Base-by-base conservation (phyloP, 2,888 invertebrate genomes). In the Seladonia tumulorum region DNA sequence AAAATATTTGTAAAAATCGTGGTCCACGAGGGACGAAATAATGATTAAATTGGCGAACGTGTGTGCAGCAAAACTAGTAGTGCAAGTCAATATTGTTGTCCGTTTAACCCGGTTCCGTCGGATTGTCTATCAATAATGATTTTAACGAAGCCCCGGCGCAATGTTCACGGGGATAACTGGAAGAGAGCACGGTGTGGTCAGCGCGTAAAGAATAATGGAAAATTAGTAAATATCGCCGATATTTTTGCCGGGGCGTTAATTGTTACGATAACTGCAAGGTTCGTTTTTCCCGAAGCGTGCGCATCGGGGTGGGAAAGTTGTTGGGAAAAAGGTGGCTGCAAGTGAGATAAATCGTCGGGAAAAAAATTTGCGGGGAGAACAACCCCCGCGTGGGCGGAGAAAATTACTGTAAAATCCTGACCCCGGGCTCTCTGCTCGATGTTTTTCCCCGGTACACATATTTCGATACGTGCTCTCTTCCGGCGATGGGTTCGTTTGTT, bases 171-270 rank as follows among this genome's bases (percentile, higher is more conserved):
- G 60, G 60, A 5, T 25, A 14, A 60, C 47, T 60, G 42, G 35
- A 35, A 42, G 70, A 66, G 60, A 45, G 45, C 5, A 2, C 25
- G 8, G 16, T 5, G 14, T 60, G 14, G 25, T 25, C 25, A 14
- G 14, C 25, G 60, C 25, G 5, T 60, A 60, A 60, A 60, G 25
- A 60, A 60, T 60, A 60, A 25, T 22, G 70, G 76, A 79, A 85
- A 89, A 85, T 89, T 89, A 89, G 82, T 79, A 74, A 72, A 87
- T 81, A 82, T 60, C 42, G 70, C 42, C 77, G 77, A 79, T 87
- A 87, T 85, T 87, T 82, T 80, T 53, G 39, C 47, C 57, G 39
- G n/a, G 68, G 39, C 66, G 39, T 49, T 75, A 79, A 45, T 49
- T 60, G 71, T 14, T 25, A 47, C 71, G 45, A 74, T 74, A 71